These are phyloP conservation scores for Podargus strigoides DNA, from an alignment of 2,797 vertebrate genomes.

Conservation along the genomic window DNA sequence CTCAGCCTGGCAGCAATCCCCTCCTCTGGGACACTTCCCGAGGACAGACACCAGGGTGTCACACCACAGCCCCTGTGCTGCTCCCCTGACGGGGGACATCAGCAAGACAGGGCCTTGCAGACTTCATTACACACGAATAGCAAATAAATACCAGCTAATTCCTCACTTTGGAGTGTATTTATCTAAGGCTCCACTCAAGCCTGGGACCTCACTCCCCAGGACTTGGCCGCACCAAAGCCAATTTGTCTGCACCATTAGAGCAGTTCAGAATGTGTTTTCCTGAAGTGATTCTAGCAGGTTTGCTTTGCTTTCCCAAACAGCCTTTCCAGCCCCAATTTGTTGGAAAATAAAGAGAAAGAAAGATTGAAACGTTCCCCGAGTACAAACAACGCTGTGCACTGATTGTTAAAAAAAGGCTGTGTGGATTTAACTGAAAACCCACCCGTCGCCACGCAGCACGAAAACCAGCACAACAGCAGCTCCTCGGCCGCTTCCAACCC, in stretches of 20 bases:
- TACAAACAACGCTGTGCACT: not conserved
- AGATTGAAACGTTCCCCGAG: not conserved
- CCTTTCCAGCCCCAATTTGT: not conserved
- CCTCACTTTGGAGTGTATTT: not conserved
- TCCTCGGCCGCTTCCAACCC: not conserved
- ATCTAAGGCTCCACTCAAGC: not conserved
- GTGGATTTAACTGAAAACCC: not conserved
- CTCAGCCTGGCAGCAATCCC: no score
- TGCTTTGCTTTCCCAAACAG: not conserved
- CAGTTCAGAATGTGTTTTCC: not conserved
- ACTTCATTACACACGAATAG: not conserved
- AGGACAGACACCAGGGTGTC: not conserved
- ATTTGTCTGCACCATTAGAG: not conserved
- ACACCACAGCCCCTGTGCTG: accelerated
- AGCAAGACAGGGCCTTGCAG: accelerated
- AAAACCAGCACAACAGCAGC: not conserved
- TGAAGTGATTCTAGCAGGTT: not conserved
- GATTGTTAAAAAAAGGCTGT: not conserved
- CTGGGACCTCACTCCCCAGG: not conserved
- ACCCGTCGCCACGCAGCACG: not conserved
- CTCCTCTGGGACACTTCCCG: accelerated
- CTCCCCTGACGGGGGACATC: accelerated
- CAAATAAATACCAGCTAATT: not conserved
- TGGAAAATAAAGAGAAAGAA: not conserved
- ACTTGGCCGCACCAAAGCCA: not conserved